Evolutionary conservation across 2,113 vertebrate species (phyloP).

Genomic region (Dromaius novaehollandiae): DNA sequence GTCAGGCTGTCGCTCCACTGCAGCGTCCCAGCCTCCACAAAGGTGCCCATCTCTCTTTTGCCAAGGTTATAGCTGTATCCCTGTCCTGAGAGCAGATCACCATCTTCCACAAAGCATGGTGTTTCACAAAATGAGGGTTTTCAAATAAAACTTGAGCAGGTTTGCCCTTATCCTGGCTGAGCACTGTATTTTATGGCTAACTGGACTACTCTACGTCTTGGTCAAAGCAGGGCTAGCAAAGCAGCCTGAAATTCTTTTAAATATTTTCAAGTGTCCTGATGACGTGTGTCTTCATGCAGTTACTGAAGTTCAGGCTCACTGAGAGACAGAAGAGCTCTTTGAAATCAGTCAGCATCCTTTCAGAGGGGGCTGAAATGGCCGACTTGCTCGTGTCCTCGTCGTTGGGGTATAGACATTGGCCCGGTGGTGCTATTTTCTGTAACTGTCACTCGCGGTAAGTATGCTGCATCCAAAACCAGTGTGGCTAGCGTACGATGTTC

Average conservation of each 20-base stretch:
- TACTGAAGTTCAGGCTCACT: not conserved
- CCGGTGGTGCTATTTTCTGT: not conserved
- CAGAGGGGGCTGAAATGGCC: not conserved
- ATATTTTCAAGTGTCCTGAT: not conserved
- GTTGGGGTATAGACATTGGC: not conserved
- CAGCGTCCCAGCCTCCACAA: not conserved
- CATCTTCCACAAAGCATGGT: not conserved
- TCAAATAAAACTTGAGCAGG: not conserved
- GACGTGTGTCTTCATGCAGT: not conserved
- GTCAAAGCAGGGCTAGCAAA: not conserved
- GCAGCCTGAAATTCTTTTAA: not conserved
- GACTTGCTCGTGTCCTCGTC: not conserved
- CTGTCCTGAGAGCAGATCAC: not conserved
- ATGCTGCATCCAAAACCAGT: not conserved
- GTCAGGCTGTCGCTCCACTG: not conserved
- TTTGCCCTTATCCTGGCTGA: not conserved
- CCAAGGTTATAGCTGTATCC: not conserved
- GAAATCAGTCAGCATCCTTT: not conserved
- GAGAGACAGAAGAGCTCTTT: not conserved
- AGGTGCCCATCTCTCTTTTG: not conserved
- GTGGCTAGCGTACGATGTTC: rapidly evolving
- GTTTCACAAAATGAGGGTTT: not conserved
- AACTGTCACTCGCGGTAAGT: not conserved
- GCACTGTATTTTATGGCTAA: not conserved
- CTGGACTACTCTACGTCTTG: not conserved